Conservation (phyloP, 2,797 vertebrate genomes). For the Fundulus diaphanus region DNA sequence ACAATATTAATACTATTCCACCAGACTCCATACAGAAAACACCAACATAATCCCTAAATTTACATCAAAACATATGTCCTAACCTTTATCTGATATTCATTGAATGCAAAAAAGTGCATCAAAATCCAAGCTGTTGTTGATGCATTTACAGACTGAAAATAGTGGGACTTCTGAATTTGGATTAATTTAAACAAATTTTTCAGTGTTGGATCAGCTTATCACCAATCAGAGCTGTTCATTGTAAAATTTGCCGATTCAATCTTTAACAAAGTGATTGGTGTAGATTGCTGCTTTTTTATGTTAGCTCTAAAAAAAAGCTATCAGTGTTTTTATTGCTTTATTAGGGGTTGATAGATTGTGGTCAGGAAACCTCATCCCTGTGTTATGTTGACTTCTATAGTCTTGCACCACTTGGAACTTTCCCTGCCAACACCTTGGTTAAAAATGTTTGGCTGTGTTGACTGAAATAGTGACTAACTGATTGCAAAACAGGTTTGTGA, state of each 20-base stretch:
- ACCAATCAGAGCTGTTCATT: not conserved
- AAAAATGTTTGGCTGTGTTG: not conserved
- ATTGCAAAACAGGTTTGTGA: constrained; percentile 27
- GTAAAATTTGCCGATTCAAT: not conserved
- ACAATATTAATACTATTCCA: not conserved
- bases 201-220: not conserved
- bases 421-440: constrained; percentile 10
- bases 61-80: not conserved
- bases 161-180: not conserved
- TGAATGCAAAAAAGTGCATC: not conserved
- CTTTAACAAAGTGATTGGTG: not conserved
- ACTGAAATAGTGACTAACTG: constrained; percentile 1
- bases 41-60: not conserved
- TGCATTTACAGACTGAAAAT: not conserved
- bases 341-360: not conserved
- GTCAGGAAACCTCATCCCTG: not conserved
- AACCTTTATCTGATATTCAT: not conserved
- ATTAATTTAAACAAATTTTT: not conserved
- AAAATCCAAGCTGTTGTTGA: not conserved
- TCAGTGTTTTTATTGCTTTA: not conserved
- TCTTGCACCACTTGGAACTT: constrained; percentile 13
- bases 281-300: not conserved
- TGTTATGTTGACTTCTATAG: not conserved
- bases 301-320: not conserved
- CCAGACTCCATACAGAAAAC: not conserved